These are phyloP conservation scores for Aphis craccivora DNA, from an alignment of 1,140 invertebrate species.

Conservation along the genomic window DNA sequence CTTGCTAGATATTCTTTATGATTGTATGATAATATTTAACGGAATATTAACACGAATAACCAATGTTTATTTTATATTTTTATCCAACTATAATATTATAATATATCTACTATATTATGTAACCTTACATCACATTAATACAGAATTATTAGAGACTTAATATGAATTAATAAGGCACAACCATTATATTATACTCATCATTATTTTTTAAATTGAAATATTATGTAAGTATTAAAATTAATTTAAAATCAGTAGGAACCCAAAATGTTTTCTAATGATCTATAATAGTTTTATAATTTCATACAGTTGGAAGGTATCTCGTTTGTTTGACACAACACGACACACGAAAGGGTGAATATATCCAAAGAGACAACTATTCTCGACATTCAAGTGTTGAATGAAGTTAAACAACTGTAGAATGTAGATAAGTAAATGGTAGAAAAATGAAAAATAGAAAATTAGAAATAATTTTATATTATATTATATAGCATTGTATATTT, in stretches of 20 bases:
- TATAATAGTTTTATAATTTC: background rate
- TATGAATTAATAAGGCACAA: background rate
- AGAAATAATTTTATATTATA: too few relatives aligned
- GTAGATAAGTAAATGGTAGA: background rate
- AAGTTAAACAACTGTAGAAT: background rate
- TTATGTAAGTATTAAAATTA: background rate
- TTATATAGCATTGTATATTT: too few relatives aligned
- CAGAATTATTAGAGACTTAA: background rate
- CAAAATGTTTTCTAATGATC: background rate
- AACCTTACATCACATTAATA: background rate
- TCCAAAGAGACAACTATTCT: background rate
- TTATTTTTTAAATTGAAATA: background rate
- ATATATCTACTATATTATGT: background rate
- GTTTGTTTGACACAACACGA: too few relatives aligned
- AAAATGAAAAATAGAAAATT: background rate
- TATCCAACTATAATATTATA: background rate
- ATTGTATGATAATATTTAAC: background rate
- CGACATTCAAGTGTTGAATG: background rate
- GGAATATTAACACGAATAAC: background rate
- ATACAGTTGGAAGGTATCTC: background rate
- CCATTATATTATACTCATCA: background rate
- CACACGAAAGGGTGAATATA: background rate
- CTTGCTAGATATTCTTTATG: background rate
- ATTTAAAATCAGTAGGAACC: background rate
- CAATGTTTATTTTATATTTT: background rate